These are phyloP conservation scores for Drosophila oshimai DNA, from an alignment of 1,140 invertebrate species.

Conservation along the genomic window DNA sequence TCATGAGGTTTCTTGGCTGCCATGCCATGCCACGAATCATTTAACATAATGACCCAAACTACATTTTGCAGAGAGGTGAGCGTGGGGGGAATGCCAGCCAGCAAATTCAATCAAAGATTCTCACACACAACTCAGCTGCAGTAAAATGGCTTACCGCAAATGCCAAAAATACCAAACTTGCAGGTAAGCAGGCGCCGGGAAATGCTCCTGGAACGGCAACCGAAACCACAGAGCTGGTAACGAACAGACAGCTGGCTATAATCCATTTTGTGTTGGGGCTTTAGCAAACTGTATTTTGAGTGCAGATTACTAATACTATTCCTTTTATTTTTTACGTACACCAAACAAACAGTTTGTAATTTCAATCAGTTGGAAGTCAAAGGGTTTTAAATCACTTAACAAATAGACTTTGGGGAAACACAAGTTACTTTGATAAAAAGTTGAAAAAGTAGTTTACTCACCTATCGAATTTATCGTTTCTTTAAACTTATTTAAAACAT, in stretches of 20 bases:
- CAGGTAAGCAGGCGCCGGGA: conserved; percentile 9
- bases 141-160: conserved; percentile 43
- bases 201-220: neutral
- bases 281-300: conserved; percentile 20
- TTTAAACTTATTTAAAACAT: no score
- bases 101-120: conserved; percentile 50
- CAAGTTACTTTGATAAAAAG: no score
- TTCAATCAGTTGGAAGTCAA: neutral
- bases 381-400: no score
- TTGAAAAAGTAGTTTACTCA: no score
- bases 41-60: conserved; percentile 30
- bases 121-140: conserved; percentile 36
- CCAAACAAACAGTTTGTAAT: conserved; percentile 6
- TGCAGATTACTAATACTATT: neutral
- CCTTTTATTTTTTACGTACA: neutral
- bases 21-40: conserved; percentile 17
- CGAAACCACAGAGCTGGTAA: conserved; percentile 8
- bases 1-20: conserved; percentile 14
- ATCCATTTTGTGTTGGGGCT: conserved; percentile 14
- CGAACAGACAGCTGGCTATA: conserved; percentile 9
- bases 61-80: neutral
- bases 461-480: no score
- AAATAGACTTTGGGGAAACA: no score
- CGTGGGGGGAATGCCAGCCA: neutral
- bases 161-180: conserved; percentile 17